These are phyloP conservation scores for Squalus acanthias DNA, from an alignment of 2,797 vertebrate species.

Conservation along the genomic window DNA sequence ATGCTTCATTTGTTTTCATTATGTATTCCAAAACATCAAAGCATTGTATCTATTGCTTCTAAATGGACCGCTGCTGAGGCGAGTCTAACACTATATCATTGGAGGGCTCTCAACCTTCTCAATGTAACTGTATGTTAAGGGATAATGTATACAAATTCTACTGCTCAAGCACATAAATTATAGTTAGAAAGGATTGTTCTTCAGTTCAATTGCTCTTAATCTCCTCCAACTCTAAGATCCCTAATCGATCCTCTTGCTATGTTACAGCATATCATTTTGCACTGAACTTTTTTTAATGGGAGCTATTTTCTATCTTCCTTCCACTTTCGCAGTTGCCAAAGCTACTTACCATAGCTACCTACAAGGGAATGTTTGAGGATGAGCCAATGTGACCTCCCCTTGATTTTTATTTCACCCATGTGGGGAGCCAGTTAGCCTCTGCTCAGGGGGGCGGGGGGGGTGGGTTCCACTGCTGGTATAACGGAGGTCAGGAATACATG, in stretches of 20 bases:
- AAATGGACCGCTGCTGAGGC: background rate
- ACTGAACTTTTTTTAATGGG: background rate
- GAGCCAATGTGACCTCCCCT: background rate
- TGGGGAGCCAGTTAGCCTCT: background rate
- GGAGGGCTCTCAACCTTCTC: background rate
- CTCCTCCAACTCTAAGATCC: background rate
- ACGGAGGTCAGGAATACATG: background rate
- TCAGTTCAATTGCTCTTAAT: background rate
- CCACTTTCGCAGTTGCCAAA: background rate
- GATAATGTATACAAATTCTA: slow-evolving; percentile 16
- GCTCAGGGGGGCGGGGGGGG: background rate
- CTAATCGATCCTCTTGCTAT: background rate
- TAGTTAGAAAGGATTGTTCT: background rate
- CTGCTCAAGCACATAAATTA: background rate
- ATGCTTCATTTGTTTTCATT: slow-evolving; percentile 13
- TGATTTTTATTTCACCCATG: background rate
- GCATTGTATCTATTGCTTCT: background rate
- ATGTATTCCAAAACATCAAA: background rate
- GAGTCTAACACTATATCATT: background rate
- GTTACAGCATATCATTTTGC: background rate
- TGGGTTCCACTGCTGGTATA: no score
- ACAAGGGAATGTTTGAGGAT: background rate
- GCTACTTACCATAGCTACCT: no score
- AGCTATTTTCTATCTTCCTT: background rate
- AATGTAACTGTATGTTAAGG: background rate